Evolutionary conservation across 1,140 invertebrate genomes (phyloP).

Genomic region (Oedothorax gibbosus): DNA sequence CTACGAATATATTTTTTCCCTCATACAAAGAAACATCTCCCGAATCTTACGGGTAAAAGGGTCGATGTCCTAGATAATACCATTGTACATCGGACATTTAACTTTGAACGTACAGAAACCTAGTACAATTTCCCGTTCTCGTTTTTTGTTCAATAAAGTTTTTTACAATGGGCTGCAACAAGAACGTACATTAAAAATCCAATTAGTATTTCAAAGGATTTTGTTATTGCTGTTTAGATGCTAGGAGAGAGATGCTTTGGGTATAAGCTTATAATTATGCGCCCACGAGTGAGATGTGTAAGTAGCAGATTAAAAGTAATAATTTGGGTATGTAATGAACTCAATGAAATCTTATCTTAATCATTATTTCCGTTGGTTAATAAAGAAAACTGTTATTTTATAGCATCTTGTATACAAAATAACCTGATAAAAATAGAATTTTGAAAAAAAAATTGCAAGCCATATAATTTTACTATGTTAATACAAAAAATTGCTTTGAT

Average conservation of each 20-base stretch:
- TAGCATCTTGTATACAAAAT: too few species aligned
- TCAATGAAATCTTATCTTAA: too few species aligned
- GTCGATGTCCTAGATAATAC: not conserved
- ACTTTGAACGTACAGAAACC: not conserved
- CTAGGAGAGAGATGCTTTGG: not conserved
- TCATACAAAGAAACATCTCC: too few species aligned
- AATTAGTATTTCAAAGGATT: constrained; percentile 23
- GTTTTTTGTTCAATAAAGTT: not conserved
- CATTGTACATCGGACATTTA: not conserved
- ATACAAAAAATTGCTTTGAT: too few species aligned
- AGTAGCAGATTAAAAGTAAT: constrained; percentile 22
- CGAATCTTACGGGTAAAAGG: too few species aligned
- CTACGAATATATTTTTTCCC: not conserved
- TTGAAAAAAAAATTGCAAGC: too few species aligned
- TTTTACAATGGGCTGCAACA: not conserved
- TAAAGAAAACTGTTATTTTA: too few species aligned
- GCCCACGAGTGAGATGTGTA: not conserved
- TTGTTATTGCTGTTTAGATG: constrained; percentile 31
- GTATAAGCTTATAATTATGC: constrained; percentile 15
- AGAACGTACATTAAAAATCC: constrained; percentile 37
- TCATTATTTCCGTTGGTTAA: too few species aligned
- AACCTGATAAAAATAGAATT: too few species aligned
- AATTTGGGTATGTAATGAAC: constrained; percentile 15
- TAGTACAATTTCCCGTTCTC: not conserved
- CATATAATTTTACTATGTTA: too few species aligned